phyloP scores from a whole-genome alignment of 2,888 invertebrate species.

The Drosophila mettleri region DNA sequence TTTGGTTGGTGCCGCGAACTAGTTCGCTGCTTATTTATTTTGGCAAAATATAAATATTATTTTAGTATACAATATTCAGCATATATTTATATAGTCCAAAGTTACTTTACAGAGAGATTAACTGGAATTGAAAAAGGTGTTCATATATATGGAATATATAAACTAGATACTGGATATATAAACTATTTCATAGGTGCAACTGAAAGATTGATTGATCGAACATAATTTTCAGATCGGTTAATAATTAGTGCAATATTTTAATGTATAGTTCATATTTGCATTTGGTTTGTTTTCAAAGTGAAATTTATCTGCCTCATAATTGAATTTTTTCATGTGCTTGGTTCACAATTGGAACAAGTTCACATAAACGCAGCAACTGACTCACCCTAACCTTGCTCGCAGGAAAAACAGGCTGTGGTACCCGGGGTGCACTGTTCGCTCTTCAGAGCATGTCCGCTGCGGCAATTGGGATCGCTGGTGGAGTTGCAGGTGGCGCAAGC shows the following conservation, averaged over 20 bases:
- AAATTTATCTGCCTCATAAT: neutral
- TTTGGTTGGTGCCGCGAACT: neutral
- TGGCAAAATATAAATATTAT: neutral
- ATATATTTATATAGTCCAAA: too few species aligned
- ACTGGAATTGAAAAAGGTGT: neutral
- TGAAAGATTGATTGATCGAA: neutral
- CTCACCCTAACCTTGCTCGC: slow-evolving; percentile 74
- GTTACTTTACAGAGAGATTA: neutral
- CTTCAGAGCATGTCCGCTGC: slow-evolving; percentile 48
- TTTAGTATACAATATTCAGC: neutral
- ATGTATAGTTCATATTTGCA: neutral
- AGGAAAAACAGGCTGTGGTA: slow-evolving; percentile 76
- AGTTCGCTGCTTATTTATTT: neutral
- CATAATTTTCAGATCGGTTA: neutral
- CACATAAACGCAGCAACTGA: neutral
- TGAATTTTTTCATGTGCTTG: neutral
- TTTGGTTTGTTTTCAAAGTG: too few species aligned
- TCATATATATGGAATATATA: too few species aligned
- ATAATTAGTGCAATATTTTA: neutral
- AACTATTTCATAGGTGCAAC: neutral
- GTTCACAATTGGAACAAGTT: neutral
- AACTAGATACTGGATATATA: too few species aligned
- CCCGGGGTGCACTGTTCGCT: slow-evolving; percentile 61
- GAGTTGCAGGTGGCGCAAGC: slow-evolving; percentile 78
- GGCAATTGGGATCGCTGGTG: slow-evolving; percentile 65